Base-by-base conservation (phyloP, 2,888 invertebrate genomes). In the Ophion slaviceki region DNA sequence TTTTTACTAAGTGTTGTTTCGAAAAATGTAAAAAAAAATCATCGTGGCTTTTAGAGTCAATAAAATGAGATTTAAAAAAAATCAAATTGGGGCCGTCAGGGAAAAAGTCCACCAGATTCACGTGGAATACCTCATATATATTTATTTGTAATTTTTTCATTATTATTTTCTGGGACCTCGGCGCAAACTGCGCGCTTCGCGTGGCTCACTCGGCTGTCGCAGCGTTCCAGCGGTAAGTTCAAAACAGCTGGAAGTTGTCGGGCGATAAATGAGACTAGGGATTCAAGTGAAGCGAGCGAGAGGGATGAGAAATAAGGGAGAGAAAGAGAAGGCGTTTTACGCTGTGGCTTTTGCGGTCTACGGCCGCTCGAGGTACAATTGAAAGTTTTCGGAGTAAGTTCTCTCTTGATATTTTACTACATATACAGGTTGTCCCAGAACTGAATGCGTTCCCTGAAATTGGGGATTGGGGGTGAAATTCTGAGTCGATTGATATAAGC, bases 311-410 rank as follows among this genome's bases (percentile, higher is more conserved):
- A 68, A 20, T 11, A 57, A 17, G 24, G 40, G 57, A 72, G 72
- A 82, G 70, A 71, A 61, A 28, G 75, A 70, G 74, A 62, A 75
- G 71, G 61, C 82, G 79, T 76, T 80, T 82, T 82, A 76, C 82
- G 72, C 71, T 70, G 82, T 80, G 79, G 83, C 79, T 76, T 61
- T 80, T 80, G 85, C 85, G 80, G 85, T 82, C 80, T 68, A 47
- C 68, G 76, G 32, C 70, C 66, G 76, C 62, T 67, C 59, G 62
- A 68, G 67, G 80, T 82, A 80, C 79, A 85, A 85, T 85, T 85
- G 80, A 85, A 85, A 85, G 82, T 85, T 85, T 85, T 82, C 72
- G 80, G 72, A 77, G 67, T 40, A 80, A 82, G 79, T 85, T 85
- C 47, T 75, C 74, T 80, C 57, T 59, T 36, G 36, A 36, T 17